Base-by-base conservation (phyloP, 2,888 invertebrate species). In the Catocala fraxini region DNA sequence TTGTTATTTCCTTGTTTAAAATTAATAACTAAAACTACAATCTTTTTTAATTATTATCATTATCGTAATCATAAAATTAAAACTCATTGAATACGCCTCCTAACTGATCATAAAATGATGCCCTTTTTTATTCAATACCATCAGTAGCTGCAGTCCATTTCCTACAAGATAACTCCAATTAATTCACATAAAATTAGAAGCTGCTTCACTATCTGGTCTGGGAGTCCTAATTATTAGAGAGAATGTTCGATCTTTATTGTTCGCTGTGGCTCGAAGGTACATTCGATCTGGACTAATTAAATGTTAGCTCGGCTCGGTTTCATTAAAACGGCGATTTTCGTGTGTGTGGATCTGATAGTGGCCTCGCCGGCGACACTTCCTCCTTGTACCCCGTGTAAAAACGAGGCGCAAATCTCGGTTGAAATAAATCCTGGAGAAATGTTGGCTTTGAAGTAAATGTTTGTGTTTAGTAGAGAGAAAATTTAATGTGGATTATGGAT, bases 241-340 rank as follows among this genome's bases (percentile, higher is more conserved):
- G 84, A 89, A 90, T 93, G 91, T 90, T 87, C 88, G 89, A 91
- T 91, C 91, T 91, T 92, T 93, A 93, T 93, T 93, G 93, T 92
- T 88, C 83, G 82, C 81, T 85, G 84, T 82, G 80, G 80, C 80
- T 75, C 63, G 73, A 62, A 73, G 74, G 78, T 82, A 82, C 84
- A 87, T 81, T 86, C 87, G 89, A 92, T 91, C 89, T 88, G 77
- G 76, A 86, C 92, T 93, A 93, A 93, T 93, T 93, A 93, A 92
- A 89, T 86, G 79, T 79, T 80, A 74, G 79, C 77, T 74, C 63
- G 66, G 70, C 59, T 71, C 63, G 81, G 83, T 88, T 91, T 89
- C 87, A 89, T 92, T 92, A 90, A 88, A 91, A 88, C 87, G 81
- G 85, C 81, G 89, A 89, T 91, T 89, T 92, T 93, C 91, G 91